phyloP scores from a whole-genome alignment of 2,888 invertebrate genomes.

The Xestobium rufovillosum region DNA sequence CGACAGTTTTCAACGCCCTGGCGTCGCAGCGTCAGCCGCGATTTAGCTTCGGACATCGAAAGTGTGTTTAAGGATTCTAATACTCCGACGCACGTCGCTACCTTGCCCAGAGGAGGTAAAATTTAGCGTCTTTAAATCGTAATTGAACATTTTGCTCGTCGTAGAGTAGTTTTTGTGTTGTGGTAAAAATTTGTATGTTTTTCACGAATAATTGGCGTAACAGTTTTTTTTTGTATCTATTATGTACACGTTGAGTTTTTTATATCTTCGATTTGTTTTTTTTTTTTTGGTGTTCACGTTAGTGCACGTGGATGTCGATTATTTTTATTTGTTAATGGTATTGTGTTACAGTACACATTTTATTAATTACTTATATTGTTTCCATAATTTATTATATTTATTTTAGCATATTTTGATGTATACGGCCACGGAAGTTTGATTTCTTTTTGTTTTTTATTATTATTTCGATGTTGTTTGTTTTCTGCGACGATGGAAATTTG shows the following conservation, averaged over 20 bases:
- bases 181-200: slow-evolving; percentile 12
- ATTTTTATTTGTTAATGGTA: slow-evolving; percentile 1
- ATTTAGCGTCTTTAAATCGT: slow-evolving; percentile 22
- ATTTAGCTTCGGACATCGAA: slow-evolving; percentile 65
- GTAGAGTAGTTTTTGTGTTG: slow-evolving; percentile 20
- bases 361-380: slow-evolving; percentile 22
- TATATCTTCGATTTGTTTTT: slow-evolving; percentile 14
- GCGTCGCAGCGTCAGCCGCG: slow-evolving; percentile 58
- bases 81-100: slow-evolving; percentile 46
- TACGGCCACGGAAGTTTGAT: slow-evolving; percentile 15
- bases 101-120: slow-evolving; percentile 70
- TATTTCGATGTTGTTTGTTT: too few relatives aligned
- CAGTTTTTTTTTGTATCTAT: background rate
- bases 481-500: too few relatives aligned
- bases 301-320: slow-evolving; percentile 18
- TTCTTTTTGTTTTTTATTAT: too few relatives aligned
- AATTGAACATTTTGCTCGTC: background rate
- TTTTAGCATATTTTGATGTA: slow-evolving; percentile 29
- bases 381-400: slow-evolving; percentile 14
- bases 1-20: slow-evolving; percentile 44
- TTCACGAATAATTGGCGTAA: slow-evolving; percentile 13
- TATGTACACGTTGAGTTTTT: slow-evolving; percentile 2
- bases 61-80: slow-evolving; percentile 59
- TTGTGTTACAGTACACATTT: slow-evolving; percentile 6
- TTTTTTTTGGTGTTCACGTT: slow-evolving; percentile 13